Conservation (phyloP, 1,140 invertebrate genomes). For the Streblospio benedicti region DNA sequence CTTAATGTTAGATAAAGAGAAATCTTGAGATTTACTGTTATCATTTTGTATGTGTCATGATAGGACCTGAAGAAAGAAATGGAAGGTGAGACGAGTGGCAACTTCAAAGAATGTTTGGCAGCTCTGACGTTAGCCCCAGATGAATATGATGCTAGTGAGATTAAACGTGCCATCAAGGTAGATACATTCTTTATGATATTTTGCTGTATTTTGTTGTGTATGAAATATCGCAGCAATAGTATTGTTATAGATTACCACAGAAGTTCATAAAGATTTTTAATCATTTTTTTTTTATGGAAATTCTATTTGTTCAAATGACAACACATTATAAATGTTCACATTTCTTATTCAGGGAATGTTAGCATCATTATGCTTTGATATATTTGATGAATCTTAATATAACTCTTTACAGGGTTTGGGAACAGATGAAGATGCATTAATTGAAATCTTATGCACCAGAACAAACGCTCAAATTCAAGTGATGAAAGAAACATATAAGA, state of each 20-base stretch:
- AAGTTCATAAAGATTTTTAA: no score
- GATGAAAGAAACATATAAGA: conserved; percentile 44
- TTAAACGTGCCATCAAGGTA: conserved; percentile 44
- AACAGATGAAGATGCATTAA: conserved; percentile 50
- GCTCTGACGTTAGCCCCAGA: conserved; percentile 36
- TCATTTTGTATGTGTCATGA: no score
- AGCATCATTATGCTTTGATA: no score
- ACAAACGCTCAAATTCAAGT: conserved; percentile 48
- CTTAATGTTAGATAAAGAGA: no score
- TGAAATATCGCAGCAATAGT: not conserved
- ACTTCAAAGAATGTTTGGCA: conserved; percentile 38
- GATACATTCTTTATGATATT: conserved; percentile 1
- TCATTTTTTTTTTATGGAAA: no score
- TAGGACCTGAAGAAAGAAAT: conserved; percentile 45
- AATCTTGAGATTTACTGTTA: no score
- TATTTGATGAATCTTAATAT: no score
- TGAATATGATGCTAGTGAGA: conserved; percentile 45
- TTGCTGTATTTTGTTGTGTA: not conserved
- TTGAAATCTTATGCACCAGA: conserved; percentile 51
- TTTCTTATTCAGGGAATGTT: no score
- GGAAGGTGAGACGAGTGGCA: conserved; percentile 42
- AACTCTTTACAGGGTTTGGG: conserved; percentile 49
- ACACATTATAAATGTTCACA: no score
- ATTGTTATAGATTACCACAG: no score
- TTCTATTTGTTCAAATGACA: no score